Evolutionary conservation across 1,140 invertebrate genomes (phyloP), one percentile per base, ranked within the genome.

Genomic region (Magallana gigas): DNA sequence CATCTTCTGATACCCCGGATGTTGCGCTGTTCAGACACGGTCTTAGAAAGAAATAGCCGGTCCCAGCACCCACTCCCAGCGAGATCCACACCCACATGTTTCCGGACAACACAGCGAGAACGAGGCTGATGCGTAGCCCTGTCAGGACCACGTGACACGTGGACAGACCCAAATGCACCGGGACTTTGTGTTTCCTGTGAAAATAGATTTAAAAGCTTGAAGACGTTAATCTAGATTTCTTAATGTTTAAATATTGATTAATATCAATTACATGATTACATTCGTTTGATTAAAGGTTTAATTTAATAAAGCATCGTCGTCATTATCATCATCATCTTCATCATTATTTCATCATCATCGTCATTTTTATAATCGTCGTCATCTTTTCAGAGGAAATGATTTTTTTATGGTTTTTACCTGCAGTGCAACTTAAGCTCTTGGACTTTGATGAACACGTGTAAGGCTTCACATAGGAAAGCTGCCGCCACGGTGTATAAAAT

Each of bases 11-110:
- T 76, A 29, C 12, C 23, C 6, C 23, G 68, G 18, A 29, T 76
- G 68, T 76, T 76, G 18, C 36, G 23, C 68, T 29, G 68, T 12
- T 29, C 12, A 76, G 68, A 76, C 68, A 76, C 8, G 68, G 68
- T 12, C 68, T 76, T 29, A 76, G 18, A 76, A 76, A 71, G 18
- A 71, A 76, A 29, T 76, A 76, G 9, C 68, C 68, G 2, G 68
- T 76, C 23, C 68, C 68, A 0, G 23, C 8, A 1, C 68, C 68
- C 18, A 76, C 18, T 11, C 68, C 68, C 23, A 76, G 18, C 8
- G 68, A 76, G 9, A 76, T 76, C 68, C 68, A 76, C 18, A 76
- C 7, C 68, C 68, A 76, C 23, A 76, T 8, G 23, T 76, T 76
- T 11, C 68, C 68, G 14, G 68, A 76, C 23, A 76, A 76, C 18